Conservation (phyloP, 1,140 invertebrate genomes). For the Sitophilus oryzae region DNA sequence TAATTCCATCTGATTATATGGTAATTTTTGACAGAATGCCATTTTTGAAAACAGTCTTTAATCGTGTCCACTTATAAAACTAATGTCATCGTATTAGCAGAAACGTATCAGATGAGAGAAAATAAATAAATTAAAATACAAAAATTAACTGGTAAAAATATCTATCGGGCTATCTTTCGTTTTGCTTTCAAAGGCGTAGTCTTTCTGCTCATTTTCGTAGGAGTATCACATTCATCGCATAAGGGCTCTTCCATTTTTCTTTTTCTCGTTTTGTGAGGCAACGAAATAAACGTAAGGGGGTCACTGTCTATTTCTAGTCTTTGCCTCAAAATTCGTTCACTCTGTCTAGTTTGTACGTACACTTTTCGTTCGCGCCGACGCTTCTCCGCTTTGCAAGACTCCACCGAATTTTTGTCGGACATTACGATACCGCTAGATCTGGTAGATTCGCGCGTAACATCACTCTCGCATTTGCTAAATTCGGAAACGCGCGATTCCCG, state of each 20-base stretch:
- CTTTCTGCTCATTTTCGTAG: constrained; percentile 35
- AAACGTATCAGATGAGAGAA: too few species aligned
- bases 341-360: constrained; percentile 37
- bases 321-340: constrained; percentile 39
- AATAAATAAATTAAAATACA: constrained; percentile 5
- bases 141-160: background rate
- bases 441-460: constrained; percentile 30
- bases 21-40: too few species aligned
- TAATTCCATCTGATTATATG: too few species aligned
- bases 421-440: constrained; percentile 38
- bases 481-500: constrained; percentile 11
- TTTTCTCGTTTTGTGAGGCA: constrained; percentile 34
- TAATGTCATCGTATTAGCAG: background rate
- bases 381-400: constrained; percentile 26
- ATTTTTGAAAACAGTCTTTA: background rate
- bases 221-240: constrained; percentile 16
- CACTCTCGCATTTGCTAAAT: constrained; percentile 7
- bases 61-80: background rate
- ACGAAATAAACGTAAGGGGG: constrained; percentile 29
- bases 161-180: constrained; percentile 4
- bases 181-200: constrained; percentile 1
- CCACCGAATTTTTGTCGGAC: constrained; percentile 37
- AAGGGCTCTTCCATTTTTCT: constrained; percentile 27
- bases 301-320: constrained; percentile 38
- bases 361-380: constrained; percentile 30